Percentiles rank a stretch among this genome's conserved stretches.
Conservation (phyloP, 1,140 invertebrate genomes). For the honey bee (Apis mellifera) region Amel_HAv3.1 CM009944.2:5410001-5410500, state of each 20-base stretch:
- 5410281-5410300: constrained; percentile 96
- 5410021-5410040: constrained; percentile 22
- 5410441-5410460: constrained; percentile 98
- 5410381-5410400: constrained; percentile 99
- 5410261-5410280: constrained; percentile 2
- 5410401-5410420: constrained; percentile 99
- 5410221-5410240: neutral
- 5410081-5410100: constrained; percentile 98
- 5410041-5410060: constrained; percentile 95
- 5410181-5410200: constrained; percentile 99
- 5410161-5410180: constrained; percentile 99
- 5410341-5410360: constrained; percentile 99
- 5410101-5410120: constrained; percentile 97
- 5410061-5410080: constrained; percentile 97
- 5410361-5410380: constrained; percentile 99
- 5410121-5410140: constrained; percentile 93
- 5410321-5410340: constrained; percentile 99
- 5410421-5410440: constrained; percentile 98
- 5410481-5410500: constrained; percentile 99
- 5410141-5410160: constrained; percentile 96
- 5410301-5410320: constrained; percentile 99
- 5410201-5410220: constrained; percentile 93
- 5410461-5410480: constrained; percentile 99
- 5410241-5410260: neutral
- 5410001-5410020: constrained; percentile 6